Conservation (phyloP, 2,797 vertebrate species). For the Periophthalmus magnuspinnatus region DNA sequence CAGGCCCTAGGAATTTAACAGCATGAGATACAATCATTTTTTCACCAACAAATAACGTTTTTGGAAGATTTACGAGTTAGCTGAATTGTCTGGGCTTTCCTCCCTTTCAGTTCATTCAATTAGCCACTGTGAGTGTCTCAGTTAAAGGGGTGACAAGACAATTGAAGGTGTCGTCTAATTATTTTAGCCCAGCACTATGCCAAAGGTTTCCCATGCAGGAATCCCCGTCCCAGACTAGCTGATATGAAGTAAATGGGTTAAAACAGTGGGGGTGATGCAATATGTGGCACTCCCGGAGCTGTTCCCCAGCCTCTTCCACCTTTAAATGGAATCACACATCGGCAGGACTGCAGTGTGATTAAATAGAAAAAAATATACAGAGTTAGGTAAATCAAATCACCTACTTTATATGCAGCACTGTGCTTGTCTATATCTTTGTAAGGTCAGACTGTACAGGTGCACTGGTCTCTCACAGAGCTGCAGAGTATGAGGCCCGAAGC, state of each 20-base stretch:
- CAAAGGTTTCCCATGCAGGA: conserved; percentile 55
- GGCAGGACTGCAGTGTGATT: conserved; percentile 76
- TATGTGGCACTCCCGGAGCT: conserved; percentile 75
- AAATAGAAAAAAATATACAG: conserved; percentile 66
- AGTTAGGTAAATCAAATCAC: conserved; percentile 74
- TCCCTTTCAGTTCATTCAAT: conserved; percentile 77
- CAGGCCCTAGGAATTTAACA: conserved; percentile 84
- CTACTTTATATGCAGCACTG: conserved; percentile 55
- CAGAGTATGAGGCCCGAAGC: conserved; percentile 27
- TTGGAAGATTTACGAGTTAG: conserved; percentile 80
- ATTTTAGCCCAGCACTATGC: conserved; percentile 71
- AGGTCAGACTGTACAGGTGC: conserved; percentile 59
- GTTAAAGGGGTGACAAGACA: conserved; percentile 77
- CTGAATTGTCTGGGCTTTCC: conserved; percentile 71
- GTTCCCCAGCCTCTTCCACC: conserved; percentile 68
- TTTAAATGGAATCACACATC: conserved; percentile 79
- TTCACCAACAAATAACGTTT: conserved; percentile 78
- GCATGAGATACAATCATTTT: conserved; percentile 73
- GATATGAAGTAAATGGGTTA: conserved; percentile 78
- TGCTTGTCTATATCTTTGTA: conserved; percentile 46
- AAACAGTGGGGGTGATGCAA: conserved; percentile 78
- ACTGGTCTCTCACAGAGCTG: conserved; percentile 35
- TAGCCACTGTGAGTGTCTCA: conserved; percentile 69
- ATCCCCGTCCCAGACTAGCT: conserved; percentile 62
- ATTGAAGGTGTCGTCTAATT: conserved; percentile 84